phyloP scores from a whole-genome alignment of 2,888 invertebrate genomes.

The Eumacrocentrus americanus region DNA sequence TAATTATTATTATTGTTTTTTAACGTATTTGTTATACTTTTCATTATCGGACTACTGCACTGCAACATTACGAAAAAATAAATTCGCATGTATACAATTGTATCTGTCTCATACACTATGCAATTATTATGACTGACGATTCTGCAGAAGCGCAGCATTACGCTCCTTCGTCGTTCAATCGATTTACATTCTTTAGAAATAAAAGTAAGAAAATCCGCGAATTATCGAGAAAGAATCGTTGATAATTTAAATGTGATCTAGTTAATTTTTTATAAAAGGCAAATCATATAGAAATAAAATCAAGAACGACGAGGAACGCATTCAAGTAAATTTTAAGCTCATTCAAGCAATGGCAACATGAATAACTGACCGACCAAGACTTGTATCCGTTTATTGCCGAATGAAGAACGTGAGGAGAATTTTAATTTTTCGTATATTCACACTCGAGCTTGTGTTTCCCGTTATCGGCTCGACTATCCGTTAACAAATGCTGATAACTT shows the following conservation, averaged over 20 bases:
- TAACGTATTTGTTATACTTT: slow-evolving; percentile 13
- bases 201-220: neutral
- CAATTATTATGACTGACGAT: neutral
- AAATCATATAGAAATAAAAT: neutral
- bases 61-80: slow-evolving; percentile 13
- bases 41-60: slow-evolving; percentile 4
- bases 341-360: slow-evolving; percentile 4
- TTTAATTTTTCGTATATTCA: neutral
- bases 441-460: neutral
- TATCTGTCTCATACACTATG: neutral
- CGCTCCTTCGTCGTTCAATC: neutral
- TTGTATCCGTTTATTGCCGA: neutral
- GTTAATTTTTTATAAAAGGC: slow-evolving; percentile 5
- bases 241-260: slow-evolving; percentile 1
- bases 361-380: too few species aligned
- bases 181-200: neutral
- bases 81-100: slow-evolving; percentile 2
- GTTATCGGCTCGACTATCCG: slow-evolving; percentile 38
- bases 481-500: slow-evolving; percentile 48
- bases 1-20: slow-evolving; percentile 9
- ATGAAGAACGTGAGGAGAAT: neutral
- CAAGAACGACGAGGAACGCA: neutral
- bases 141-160: neutral
- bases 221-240: neutral
- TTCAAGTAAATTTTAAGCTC: neutral